Conservation (phyloP, 2,888 invertebrate species). For the Boloria selene region DNA sequence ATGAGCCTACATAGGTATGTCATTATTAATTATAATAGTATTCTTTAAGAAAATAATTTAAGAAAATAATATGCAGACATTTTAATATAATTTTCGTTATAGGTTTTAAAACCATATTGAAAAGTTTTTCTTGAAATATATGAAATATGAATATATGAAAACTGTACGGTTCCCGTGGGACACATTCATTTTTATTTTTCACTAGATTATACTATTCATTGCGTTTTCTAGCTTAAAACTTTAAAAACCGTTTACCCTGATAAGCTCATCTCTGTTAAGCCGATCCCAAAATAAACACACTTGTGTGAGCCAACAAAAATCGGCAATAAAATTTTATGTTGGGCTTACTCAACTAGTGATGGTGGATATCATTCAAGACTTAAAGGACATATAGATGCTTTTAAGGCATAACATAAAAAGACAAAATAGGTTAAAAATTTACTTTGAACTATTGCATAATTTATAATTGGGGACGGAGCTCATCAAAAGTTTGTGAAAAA, state of each 20-base stretch:
- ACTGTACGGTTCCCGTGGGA: too few species aligned
- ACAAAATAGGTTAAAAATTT: neutral
- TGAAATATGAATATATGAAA: too few species aligned
- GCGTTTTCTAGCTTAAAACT: neutral
- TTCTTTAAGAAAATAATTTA: too few species aligned
- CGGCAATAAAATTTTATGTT: conserved; percentile 40
- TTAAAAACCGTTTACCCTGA: conserved; percentile 10
- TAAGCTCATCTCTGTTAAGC: conserved; percentile 23
- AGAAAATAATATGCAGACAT: too few species aligned
- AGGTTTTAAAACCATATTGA: too few species aligned
- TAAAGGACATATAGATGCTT: neutral
- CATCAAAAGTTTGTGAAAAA: neutral
- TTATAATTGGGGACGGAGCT: neutral
- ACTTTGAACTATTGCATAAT: neutral
- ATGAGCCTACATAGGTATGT: too few species aligned
- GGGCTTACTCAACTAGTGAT: conserved; percentile 39
- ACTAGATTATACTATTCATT: neutral
- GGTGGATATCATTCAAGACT: conserved; percentile 16
- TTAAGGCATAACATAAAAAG: neutral
- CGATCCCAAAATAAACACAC: conserved; percentile 40
- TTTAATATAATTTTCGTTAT: too few species aligned
- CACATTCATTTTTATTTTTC: neutral
- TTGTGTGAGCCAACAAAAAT: conserved; percentile 48
- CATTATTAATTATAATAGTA: too few species aligned
- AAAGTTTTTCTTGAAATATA: too few species aligned